Percentiles rank a stretch among this genome's conserved stretches.
These are phyloP conservation scores for Mesocricetus auratus DNA, from an alignment of 2,113 vertebrate genomes.

Conservation along the genomic window DNA sequence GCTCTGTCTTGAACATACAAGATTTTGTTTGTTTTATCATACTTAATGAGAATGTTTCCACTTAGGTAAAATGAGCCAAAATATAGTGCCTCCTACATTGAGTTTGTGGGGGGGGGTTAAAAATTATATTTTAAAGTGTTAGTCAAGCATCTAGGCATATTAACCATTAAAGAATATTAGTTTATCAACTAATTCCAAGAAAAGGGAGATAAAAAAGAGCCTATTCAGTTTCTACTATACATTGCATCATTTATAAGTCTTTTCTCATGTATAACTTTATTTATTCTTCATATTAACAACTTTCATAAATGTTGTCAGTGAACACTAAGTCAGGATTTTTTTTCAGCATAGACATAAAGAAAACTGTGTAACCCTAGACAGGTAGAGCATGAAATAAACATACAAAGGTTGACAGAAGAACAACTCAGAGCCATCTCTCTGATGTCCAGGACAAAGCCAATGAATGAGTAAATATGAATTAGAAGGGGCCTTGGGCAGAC, in stretches of 20 bases:
- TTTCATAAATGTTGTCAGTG: neutral
- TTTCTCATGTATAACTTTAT: neutral
- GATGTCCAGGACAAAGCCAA: neutral
- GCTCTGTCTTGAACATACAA: neutral
- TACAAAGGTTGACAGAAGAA: neutral
- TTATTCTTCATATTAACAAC: conserved; percentile 11
- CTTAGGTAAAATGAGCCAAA: neutral
- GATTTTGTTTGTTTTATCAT: neutral
- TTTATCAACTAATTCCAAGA: neutral
- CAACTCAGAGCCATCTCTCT: neutral
- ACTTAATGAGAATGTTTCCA: neutral
- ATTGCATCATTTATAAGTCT: neutral
- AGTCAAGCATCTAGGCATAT: neutral
- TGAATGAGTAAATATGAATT: neutral
- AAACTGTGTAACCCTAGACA: neutral
- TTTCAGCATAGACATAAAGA: neutral
- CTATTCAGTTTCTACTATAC: neutral
- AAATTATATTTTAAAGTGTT: neutral
- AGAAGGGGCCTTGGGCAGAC: neutral
- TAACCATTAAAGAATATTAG: neutral
- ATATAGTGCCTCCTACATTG: neutral
- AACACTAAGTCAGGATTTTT: neutral
- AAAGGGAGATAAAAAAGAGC: neutral
- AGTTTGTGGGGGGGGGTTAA: neutral
- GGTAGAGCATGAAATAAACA: neutral